Evolutionary conservation across 2,797 vertebrate genomes (phyloP).

Genomic region (Zonotrichia albicollis): DNA sequence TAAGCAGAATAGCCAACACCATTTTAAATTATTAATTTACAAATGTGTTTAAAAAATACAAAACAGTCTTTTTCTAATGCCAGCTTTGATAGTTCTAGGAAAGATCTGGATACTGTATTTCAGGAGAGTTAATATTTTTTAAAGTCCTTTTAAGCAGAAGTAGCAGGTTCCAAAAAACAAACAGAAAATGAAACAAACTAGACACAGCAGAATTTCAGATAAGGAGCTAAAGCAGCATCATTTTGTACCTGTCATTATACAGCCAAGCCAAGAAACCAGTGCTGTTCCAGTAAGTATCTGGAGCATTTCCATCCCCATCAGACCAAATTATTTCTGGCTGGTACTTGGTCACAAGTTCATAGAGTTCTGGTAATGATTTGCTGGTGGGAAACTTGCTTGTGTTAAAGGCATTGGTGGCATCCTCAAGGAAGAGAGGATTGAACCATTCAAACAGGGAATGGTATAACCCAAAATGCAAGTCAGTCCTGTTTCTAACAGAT

Average conservation of each 20-base stretch:
- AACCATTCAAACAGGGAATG: conserved; percentile 98
- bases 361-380: conserved; percentile 92
- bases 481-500: conserved; percentile 79
- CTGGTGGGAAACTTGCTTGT: conserved; percentile 81
- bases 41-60: neutral
- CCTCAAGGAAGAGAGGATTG: conserved; percentile 85
- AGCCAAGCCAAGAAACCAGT: conserved; percentile 96
- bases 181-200: neutral
- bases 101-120: neutral
- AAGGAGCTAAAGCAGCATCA: neutral
- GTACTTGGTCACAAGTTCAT: conserved; percentile 86
- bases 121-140: neutral
- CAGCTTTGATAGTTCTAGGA: neutral
- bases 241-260: conserved; percentile 90
- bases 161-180: neutral
- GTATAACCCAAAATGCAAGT: conserved; percentile 90
- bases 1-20: neutral
- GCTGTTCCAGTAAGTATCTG: conserved; percentile 94
- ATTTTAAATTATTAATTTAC: neutral
- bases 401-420: conserved; percentile 77
- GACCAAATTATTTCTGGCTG: conserved; percentile 94
- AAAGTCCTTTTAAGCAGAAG: neutral
- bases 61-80: neutral
- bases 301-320: conserved; percentile 88
- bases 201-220: neutral